Base-by-base conservation (phyloP, 35 echinoderm and acorn worm species). In the Apostichopus californicus region DNA sequence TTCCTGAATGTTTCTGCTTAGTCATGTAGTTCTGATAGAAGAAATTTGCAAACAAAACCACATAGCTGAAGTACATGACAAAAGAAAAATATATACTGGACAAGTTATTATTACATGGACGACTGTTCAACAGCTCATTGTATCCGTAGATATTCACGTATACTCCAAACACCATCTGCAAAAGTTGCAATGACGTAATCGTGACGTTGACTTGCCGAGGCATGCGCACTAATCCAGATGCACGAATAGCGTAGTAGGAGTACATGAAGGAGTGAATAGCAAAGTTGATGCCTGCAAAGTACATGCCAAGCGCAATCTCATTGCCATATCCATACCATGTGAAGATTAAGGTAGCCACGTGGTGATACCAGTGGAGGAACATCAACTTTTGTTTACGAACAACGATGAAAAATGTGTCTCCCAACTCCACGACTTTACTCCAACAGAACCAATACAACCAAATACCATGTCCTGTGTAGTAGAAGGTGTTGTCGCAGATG, bases 351-450 rank as follows among this genome's bases (percentile, higher is more conserved):
- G 86, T 88, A 5, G 93, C 63, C 9, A 88, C 55, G 77, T 96
- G 95, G 56, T 96, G 95, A 77, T 96, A 96, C 92, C 92, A 96
- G 80, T 96, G 95, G 1, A 96, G 59, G 63, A 98, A 98, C 6
- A 93, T 95, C 12, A 98, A 75, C 87, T 95, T 93, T 59, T 94
- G 93, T 54, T 98, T 98, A 5, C 96, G 93, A 4, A 92, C 87
- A 17, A 98, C 89, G 57, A 98, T 95, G 78, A 98, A 98, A 26
- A 98, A 21, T 0, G 96, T 98, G 57, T 98, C 96, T 3, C 93
- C 93, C 59, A 98, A 78, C 46, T 98, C 96, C 0, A 91, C 54
- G 4, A 98, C 86, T 86, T 98, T 98, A 5, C 90, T 92, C 0
- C 92, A 58, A 23, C 77, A 56, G 56, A 98, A 98, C n/a, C 83